Percentiles rank a stretch among this genome's conserved stretches.
Conservation (phyloP, 2,888 invertebrate genomes). For the Mycalesis mineus region DNA sequence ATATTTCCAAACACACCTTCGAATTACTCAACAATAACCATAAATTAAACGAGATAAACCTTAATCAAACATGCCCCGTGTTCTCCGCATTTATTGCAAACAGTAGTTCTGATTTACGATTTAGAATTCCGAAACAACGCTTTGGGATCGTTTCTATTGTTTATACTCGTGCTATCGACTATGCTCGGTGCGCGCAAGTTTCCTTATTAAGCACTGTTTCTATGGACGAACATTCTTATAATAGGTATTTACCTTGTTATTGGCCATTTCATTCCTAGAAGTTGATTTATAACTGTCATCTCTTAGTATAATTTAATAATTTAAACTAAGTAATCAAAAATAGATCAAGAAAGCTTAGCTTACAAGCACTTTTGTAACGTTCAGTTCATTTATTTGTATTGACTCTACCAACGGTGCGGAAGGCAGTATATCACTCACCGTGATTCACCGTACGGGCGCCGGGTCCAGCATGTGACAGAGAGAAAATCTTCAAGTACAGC, state of each 20-base stretch:
- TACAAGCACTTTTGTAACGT: too few species aligned
- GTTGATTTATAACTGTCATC: too few species aligned
- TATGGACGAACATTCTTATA: background rate
- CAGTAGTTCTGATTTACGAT: constrained; percentile 76
- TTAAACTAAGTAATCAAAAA: too few species aligned
- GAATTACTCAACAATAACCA: constrained; percentile 50
- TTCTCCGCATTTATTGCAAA: constrained; percentile 71
- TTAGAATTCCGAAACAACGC: constrained; percentile 52
- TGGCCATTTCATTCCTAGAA: background rate
- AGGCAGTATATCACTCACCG: too few species aligned
- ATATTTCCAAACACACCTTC: constrained; percentile 11
- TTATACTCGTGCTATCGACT: constrained; percentile 43
- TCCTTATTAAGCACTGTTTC: background rate
- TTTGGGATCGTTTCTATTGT: constrained; percentile 57
- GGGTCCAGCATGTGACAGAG: too few species aligned
- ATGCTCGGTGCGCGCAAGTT: constrained; percentile 11
- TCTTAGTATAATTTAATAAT: too few species aligned
- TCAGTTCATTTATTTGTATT: too few species aligned
- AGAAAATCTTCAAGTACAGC: too few species aligned
- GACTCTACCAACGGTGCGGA: too few species aligned
- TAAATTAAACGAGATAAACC: constrained; percentile 74
- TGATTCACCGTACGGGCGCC: too few species aligned
- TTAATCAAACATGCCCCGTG: constrained; percentile 74
- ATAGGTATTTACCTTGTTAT: background rate
- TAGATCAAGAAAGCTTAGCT: too few species aligned